A percentile compares a stretch with the other conserved stretches of the same genome.
phyloP scores from a whole-genome alignment of 2,113 vertebrate genomes.

The Leiothrix lutea region DNA sequence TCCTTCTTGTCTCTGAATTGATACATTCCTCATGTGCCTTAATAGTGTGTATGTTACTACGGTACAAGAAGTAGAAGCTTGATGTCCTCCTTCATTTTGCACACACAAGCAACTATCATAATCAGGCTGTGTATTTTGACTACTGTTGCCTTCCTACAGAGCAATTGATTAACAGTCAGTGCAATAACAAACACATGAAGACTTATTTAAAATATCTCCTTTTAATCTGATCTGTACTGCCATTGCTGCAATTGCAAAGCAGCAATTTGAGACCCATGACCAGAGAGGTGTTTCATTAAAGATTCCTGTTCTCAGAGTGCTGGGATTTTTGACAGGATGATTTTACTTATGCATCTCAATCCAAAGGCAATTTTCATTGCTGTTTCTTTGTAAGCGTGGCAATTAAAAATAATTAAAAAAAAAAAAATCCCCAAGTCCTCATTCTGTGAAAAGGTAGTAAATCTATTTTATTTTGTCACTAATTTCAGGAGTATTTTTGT shows the following conservation, averaged over 20 bases:
- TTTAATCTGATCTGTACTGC: not conserved
- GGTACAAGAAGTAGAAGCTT: not conserved
- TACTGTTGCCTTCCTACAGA: not conserved
- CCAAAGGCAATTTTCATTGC: not conserved
- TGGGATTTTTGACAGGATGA: not conserved
- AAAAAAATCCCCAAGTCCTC: not conserved
- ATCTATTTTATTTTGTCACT: not conserved
- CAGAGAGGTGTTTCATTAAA: not conserved
- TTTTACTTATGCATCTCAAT: not conserved
- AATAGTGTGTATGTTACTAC: not conserved
- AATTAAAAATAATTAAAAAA: too few relatives aligned
- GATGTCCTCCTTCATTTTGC: not conserved
- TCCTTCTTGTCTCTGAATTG: not conserved
- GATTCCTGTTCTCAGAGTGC: not conserved
- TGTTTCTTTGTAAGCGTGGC: not conserved
- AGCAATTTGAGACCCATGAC: not conserved
- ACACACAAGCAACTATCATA: not conserved
- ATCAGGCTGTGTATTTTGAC: not conserved
- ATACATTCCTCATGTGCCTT: not conserved
- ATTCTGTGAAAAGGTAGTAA: not conserved
- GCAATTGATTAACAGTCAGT: not conserved
- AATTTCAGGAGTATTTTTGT: not conserved
- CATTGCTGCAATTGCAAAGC: not conserved
- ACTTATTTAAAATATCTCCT: not conserved
- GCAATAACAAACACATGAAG: not conserved